Conservation (phyloP, 2,797 vertebrate species). For the Austrolebias charrua region DNA sequence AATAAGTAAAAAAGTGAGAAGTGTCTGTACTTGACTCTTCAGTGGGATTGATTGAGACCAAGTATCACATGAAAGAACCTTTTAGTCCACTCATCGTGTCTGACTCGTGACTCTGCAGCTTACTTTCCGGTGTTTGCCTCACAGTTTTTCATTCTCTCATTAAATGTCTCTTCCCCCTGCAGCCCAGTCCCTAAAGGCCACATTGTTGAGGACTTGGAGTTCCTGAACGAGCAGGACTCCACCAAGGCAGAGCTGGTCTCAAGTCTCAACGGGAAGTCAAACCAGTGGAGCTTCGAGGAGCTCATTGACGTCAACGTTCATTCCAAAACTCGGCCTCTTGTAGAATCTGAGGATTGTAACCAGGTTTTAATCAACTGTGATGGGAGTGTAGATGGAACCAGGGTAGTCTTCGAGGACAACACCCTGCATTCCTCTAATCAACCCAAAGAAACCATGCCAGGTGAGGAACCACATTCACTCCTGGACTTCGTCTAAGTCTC, state of each 20-base stretch:
- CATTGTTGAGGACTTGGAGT: conserved; percentile 70
- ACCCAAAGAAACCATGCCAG: conserved; percentile 85
- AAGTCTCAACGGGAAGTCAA: conserved; percentile 82
- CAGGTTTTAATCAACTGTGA: conserved; percentile 80
- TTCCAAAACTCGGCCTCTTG: conserved; percentile 76
- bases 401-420: conserved; percentile 82
- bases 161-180: conserved; percentile 5
- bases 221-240: conserved; percentile 76
- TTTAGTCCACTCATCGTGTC: too few relatives aligned
- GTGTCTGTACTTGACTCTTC: too few relatives aligned
- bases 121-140: neutral
- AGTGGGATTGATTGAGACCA: too few relatives aligned
- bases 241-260: conserved; percentile 68
- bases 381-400: conserved; percentile 73
- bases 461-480: conserved; percentile 61
- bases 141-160: too few relatives aligned
- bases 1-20: too few relatives aligned
- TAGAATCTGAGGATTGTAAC: conserved; percentile 73
- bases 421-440: conserved; percentile 80
- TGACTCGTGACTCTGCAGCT: neutral
- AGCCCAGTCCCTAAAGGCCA: conserved; percentile 75
- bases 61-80: too few relatives aligned
- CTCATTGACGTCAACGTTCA: conserved; percentile 81
- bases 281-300: conserved; percentile 84
- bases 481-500: accelerated